Conservation (phyloP, 2,113 vertebrate species). For the Mus musculus region GRCm39 chr1:56042001-56042500, state of each 20-base stretch:
- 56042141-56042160: not conserved
- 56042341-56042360: not conserved
- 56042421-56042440: not conserved
- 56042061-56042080: not conserved
- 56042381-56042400: not conserved
- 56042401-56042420: not conserved
- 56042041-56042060: not conserved
- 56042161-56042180: not conserved
- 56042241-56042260: too few species aligned
- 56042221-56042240: not conserved
- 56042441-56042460: not conserved
- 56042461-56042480: not conserved
- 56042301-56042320: too few species aligned
- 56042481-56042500: not conserved
- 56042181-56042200: not conserved
- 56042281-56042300: too few species aligned
- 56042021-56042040: not conserved
- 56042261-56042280: too few species aligned
- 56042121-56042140: rapidly evolving
- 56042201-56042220: not conserved
- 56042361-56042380: not conserved
- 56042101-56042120: not conserved
- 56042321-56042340: not conserved
- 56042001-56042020: constrained; percentile 7
- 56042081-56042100: not conserved